Base-by-base conservation (phyloP, 2,797 vertebrate genomes). In the Esox masquinongy region DNA sequence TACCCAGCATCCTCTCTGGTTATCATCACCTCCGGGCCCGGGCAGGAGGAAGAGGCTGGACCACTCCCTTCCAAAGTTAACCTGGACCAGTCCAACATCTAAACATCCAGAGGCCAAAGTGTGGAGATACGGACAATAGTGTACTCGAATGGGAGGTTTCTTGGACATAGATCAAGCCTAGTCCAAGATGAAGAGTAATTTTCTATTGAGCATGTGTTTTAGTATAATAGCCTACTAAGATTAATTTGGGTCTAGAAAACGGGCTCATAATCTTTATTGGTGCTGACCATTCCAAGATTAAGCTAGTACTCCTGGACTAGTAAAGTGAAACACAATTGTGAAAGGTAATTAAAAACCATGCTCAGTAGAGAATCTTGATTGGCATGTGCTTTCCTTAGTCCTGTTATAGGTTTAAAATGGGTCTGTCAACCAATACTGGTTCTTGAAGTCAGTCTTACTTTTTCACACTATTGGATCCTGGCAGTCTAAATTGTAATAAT, bases 1-100 rank as follows among this genome's bases (percentile, higher is more conserved):
- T 98, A 98, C 5, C 93, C 97, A 68, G 84, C 95, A 26, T 95
- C 97, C 81, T 96, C 97, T 69, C 94, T 99, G 74, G 88, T 98
- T 78, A 90, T 99, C 83, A 91, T 99, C 84, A 94, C 94, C 82
- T 94, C 96, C 84, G 90, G 56, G n/a, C 85, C 92, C 74, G 90
- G 86, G n/a, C 85, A 93, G 70, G 96, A 96, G 75, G 93, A 94
- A 84, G 96, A 97, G 88, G 97, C 96, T 0, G 97, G 96, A 79
- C 97, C 97, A 2, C 94, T 99, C 68, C 97, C 97, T 69, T 85
- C 96, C 86, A 99, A 99, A 94, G 94, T 98, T 80, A 93, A 94
- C 87, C 92, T 98, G 84, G 90, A 93, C 87, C 94, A 95, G 75
- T 98, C 97, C 24, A 82, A 91, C 71, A 81, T 95, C 84, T 95